Conservation (phyloP, 2,888 invertebrate genomes). For the Macropis europaea region DNA sequence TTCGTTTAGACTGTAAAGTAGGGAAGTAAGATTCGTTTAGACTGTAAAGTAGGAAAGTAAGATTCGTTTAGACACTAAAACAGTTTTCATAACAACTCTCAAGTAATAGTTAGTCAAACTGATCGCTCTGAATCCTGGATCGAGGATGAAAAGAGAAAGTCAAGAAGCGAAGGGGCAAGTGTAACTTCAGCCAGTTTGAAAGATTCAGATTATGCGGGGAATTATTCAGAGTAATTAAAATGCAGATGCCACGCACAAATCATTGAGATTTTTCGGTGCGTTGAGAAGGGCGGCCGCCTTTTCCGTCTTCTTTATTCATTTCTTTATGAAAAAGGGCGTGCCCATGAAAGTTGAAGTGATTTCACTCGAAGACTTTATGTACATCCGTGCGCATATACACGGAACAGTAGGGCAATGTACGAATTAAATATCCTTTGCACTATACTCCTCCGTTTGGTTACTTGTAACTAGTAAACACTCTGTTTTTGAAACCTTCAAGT, state of each 20-base stretch:
- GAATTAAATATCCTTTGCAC: slow-evolving; percentile 77
- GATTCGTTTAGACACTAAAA: slow-evolving; percentile 17
- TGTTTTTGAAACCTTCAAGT: too few relatives aligned
- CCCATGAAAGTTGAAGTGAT: slow-evolving; percentile 56
- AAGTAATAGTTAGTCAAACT: slow-evolving; percentile 39
- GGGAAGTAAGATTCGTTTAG: not conserved
- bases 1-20: not conserved
- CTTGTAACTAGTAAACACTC: too few relatives aligned
- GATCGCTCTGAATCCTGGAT: slow-evolving; percentile 21
- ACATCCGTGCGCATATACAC: slow-evolving; percentile 65
- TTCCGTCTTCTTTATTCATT: slow-evolving; percentile 26
- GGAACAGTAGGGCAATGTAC: slow-evolving; percentile 65
- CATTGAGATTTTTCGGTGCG: slow-evolving; percentile 75
- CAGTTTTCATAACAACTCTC: slow-evolving; percentile 20
- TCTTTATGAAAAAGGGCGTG: slow-evolving; percentile 27
- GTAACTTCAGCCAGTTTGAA: slow-evolving; percentile 51
- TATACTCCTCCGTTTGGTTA: too few relatives aligned
- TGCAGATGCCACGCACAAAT: slow-evolving; percentile 79
- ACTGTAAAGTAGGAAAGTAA: not conserved
- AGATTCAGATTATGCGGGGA: slow-evolving; percentile 73
- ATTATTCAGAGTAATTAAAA: slow-evolving; percentile 79
- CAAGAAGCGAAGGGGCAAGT: slow-evolving; percentile 30
- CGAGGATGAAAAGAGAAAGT: slow-evolving; percentile 22
- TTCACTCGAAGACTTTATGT: slow-evolving; percentile 60
- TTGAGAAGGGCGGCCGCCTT: slow-evolving; percentile 36